Conservation (phyloP, 2,888 invertebrate species). For the Teinopalpus imperialis region DNA sequence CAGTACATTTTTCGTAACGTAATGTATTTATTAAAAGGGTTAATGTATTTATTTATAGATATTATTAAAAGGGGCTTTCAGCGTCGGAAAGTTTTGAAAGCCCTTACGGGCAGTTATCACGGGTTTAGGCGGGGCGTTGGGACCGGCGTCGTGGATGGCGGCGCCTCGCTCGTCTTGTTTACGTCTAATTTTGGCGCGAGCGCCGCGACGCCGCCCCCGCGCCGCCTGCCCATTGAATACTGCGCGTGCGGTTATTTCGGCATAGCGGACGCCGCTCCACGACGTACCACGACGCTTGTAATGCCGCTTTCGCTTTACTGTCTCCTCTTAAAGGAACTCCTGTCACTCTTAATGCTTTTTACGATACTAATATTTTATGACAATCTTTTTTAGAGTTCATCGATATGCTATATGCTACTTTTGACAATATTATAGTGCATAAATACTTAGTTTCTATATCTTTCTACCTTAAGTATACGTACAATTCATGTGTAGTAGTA, state of each 20-base stretch:
- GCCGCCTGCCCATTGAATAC: slow-evolving; percentile 68
- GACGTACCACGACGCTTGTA: slow-evolving; percentile 34
- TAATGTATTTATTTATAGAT: not conserved
- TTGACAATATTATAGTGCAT: too few species aligned
- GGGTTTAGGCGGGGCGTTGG: slow-evolving; percentile 18
- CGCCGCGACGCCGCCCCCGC: slow-evolving; percentile 63
- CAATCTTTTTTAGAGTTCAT: too few species aligned
- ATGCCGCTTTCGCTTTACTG: slow-evolving; percentile 24
- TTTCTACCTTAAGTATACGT: not conserved
- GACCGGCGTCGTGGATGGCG: slow-evolving; percentile 41
- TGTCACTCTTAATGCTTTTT: too few species aligned
- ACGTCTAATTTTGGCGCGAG: slow-evolving; percentile 81
- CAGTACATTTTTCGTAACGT: too few species aligned
- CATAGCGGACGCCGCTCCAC: slow-evolving; percentile 51
- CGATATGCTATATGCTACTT: too few species aligned
- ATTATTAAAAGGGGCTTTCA: not conserved
- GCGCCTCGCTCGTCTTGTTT: slow-evolving; percentile 76
- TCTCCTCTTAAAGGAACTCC: slow-evolving; percentile 12
- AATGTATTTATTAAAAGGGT: too few species aligned
- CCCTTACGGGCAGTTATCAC: slow-evolving; percentile 22
- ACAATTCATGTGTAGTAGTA: too few species aligned
- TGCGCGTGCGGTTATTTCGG: slow-evolving; percentile 75
- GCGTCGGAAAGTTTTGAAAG: slow-evolving; percentile 8
- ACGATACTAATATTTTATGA: too few species aligned
- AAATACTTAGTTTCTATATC: too few species aligned